Conservation (phyloP, 2,888 invertebrate species). For the Epiblema foenella region DNA sequence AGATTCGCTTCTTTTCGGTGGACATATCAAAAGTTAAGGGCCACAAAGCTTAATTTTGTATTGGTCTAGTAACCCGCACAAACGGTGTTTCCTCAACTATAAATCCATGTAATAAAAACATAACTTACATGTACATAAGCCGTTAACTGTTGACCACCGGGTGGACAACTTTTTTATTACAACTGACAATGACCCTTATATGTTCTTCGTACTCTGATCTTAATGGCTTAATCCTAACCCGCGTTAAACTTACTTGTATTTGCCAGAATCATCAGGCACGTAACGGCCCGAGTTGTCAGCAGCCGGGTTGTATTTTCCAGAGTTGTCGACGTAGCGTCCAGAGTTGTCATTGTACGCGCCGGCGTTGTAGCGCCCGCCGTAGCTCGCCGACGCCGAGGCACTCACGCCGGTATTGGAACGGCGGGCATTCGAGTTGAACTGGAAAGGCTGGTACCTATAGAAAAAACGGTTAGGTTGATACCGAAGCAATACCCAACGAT, state of each 20-base stretch:
- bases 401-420: constrained; percentile 50
- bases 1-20: too few relatives aligned
- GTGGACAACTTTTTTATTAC: too few relatives aligned
- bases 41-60: too few relatives aligned
- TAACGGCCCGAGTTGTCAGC: constrained; percentile 61
- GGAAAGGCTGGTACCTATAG: constrained; percentile 56
- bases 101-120: too few relatives aligned
- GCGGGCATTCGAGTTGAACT: constrained; percentile 48
- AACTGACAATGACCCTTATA: too few relatives aligned
- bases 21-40: too few relatives aligned
- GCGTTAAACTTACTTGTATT: constrained; percentile 68
- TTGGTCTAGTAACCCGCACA: too few relatives aligned
- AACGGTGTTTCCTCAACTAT: too few relatives aligned
- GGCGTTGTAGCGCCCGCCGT: constrained; percentile 46
- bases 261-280: constrained; percentile 64
- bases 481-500: neutral
- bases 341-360: constrained; percentile 51
- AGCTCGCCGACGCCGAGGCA: constrained; percentile 53
- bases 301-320: constrained; percentile 54
- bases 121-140: too few relatives aligned
- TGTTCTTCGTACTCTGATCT: too few relatives aligned
- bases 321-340: constrained; percentile 54
- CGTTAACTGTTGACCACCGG: too few relatives aligned
- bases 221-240: too few relatives aligned
- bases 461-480: neutral